These are phyloP conservation scores for Spondyliosoma cantharus DNA, from an alignment of 2,797 vertebrate species.

Conservation along the genomic window DNA sequence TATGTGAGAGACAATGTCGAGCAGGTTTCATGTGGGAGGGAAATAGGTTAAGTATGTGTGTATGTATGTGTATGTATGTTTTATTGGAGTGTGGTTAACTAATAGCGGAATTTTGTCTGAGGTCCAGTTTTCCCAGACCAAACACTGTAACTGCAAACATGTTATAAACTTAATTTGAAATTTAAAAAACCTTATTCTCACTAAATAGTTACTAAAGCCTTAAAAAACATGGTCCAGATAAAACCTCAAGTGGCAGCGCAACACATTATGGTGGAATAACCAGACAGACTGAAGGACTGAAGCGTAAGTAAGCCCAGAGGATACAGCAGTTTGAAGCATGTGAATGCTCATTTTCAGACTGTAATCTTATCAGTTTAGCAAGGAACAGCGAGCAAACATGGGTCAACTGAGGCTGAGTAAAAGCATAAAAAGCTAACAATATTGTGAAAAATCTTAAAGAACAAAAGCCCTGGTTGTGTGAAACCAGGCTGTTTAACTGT, in stretches of 20 bases:
- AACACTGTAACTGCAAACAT: not conserved
- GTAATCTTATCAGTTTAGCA: not conserved
- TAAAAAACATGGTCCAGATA: not conserved
- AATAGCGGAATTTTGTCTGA: too few species aligned
- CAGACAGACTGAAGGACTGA: not conserved
- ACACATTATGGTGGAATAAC: constrained; percentile 10
- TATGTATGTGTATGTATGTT: too few species aligned
- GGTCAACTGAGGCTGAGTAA: not conserved
- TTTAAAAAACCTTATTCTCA: not conserved
- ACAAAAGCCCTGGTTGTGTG: not conserved
- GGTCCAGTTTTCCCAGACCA: not conserved
- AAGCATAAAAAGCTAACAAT: not conserved
- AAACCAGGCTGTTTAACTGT: not conserved
- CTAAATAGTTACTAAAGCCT: not conserved
- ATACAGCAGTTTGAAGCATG: not conserved
- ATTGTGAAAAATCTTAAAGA: not conserved
- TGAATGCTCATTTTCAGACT: constrained; percentile 2
- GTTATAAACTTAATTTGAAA: not conserved
- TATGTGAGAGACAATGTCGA: constrained; percentile 1
- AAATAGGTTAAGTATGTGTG: too few species aligned
- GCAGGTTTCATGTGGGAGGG: not conserved
- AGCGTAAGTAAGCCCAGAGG: not conserved
- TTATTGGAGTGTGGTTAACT: too few species aligned
- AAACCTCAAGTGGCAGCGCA: not conserved
- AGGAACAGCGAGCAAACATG: not conserved